Conservation (phyloP, 2,888 invertebrate genomes). For the Cantharis rustica region DNA sequence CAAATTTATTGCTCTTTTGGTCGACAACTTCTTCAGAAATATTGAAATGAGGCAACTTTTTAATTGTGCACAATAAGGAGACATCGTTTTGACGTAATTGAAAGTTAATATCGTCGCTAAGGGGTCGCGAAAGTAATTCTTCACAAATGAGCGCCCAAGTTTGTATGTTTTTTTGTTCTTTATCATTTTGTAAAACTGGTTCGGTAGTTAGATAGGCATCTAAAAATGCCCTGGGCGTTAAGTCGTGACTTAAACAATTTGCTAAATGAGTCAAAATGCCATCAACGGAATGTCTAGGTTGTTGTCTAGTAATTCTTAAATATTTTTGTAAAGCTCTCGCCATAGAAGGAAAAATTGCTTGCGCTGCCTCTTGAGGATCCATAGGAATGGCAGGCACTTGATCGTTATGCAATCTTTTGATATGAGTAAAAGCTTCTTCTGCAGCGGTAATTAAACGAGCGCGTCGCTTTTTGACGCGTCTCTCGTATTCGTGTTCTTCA, state of each 20-base stretch:
- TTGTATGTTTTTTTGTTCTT: conserved; percentile 80
- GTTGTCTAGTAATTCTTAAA: conserved; percentile 92
- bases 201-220: conserved; percentile 89
- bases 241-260: conserved; percentile 89
- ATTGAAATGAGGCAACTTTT: conserved; percentile 90
- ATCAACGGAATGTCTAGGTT: conserved; percentile 94
- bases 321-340: conserved; percentile 96
- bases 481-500: conserved; percentile 96
- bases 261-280: conserved; percentile 89
- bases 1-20: conserved; percentile 94
- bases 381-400: conserved; percentile 81
- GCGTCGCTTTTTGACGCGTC: conserved; percentile 86
- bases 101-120: conserved; percentile 84
- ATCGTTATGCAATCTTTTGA: conserved; percentile 78
- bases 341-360: conserved; percentile 96
- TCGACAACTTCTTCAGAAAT: conserved; percentile 95
- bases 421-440: conserved; percentile 98
- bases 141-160: conserved; percentile 97
- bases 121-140: conserved; percentile 83
- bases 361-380: conserved; percentile 95
- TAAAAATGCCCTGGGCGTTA: conserved; percentile 92
- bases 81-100: conserved; percentile 93
- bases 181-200: conserved; percentile 84
- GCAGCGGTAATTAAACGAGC: conserved; percentile 91
- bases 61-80: conserved; percentile 85